Percentiles rank a stretch among this genome's conserved stretches.
Conservation (phyloP, 1,140 invertebrate species). For the Zaprionus kolodkinae region DNA sequence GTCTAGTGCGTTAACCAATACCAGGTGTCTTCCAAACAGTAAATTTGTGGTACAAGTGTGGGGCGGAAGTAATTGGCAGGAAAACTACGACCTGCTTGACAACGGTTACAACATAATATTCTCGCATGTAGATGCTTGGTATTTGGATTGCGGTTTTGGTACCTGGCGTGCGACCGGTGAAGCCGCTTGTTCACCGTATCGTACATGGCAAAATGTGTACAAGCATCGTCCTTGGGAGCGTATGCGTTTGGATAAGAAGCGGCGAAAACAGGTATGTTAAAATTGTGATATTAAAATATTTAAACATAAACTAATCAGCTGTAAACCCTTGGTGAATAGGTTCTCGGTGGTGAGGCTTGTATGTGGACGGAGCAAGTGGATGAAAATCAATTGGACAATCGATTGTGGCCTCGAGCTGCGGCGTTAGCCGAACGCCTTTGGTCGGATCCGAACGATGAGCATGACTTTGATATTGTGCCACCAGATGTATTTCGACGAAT, state of each 20-base stretch:
- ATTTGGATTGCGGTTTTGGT: constrained; percentile 93
- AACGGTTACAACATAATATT: constrained; percentile 91
- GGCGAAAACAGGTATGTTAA: constrained; percentile 71
- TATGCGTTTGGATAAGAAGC: constrained; percentile 75
- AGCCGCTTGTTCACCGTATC: constrained; percentile 91
- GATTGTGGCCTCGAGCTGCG: constrained; percentile 89
- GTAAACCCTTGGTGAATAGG: constrained; percentile 37
- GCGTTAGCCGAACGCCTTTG: constrained; percentile 88
- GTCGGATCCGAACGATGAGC: constrained; percentile 80
- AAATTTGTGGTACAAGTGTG: constrained; percentile 89
- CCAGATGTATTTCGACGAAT: constrained; percentile 80
- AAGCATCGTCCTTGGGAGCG: constrained; percentile 90
- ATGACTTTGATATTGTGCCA: constrained; percentile 75
- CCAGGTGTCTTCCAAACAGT: constrained; percentile 88
- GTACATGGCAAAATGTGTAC: constrained; percentile 93
- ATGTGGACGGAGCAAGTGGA: constrained; percentile 89
- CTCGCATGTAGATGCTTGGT: constrained; percentile 94
- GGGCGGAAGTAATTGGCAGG: constrained; percentile 91
- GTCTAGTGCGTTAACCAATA: constrained; percentile 91
- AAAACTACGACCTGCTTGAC: constrained; percentile 89
- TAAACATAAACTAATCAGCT: not conserved
- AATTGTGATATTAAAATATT: not conserved
- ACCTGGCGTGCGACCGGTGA: constrained; percentile 89
- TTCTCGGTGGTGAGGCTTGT: constrained; percentile 88
- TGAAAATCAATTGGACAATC: constrained; percentile 86